phyloP scores from a whole-genome alignment of 2,797 vertebrate genomes.

The Eurystomus glaucurus region DNA sequence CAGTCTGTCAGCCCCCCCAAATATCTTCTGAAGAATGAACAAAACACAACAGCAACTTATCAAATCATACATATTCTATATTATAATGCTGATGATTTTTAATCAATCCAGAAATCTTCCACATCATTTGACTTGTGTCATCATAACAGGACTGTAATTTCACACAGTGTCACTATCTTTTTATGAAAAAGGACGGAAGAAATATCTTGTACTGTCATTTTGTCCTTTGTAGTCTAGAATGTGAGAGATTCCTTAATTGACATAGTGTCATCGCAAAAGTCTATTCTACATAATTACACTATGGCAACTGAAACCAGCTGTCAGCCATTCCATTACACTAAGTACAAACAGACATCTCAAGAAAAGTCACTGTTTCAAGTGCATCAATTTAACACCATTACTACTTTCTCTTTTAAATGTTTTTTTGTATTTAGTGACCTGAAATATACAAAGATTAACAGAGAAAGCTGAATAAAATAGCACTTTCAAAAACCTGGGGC shows the following conservation, averaged over 20 bases:
- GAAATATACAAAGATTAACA: slow-evolving; percentile 56
- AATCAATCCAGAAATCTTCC: slow-evolving; percentile 73
- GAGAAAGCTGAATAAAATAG: slow-evolving; percentile 39
- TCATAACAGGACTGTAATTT: slow-evolving; percentile 70
- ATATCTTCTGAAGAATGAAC: neutral
- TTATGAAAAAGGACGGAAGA: slow-evolving; percentile 63
- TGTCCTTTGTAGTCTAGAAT: slow-evolving; percentile 76
- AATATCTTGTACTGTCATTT: slow-evolving; percentile 75
- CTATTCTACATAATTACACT: slow-evolving; percentile 74
- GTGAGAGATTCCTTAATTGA: slow-evolving; percentile 76
- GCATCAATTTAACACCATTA: slow-evolving; percentile 71
- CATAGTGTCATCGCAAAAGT: slow-evolving; percentile 72
- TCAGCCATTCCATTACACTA: slow-evolving; percentile 73
- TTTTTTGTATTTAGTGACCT: slow-evolving; percentile 51
- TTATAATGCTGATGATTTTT: slow-evolving; percentile 69
- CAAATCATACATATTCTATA: slow-evolving; percentile 66
- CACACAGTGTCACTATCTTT: slow-evolving; percentile 68
- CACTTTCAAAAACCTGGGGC: slow-evolving; percentile 27
- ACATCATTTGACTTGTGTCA: slow-evolving; percentile 73
- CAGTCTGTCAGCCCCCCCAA: slow-evolving; percentile 42
- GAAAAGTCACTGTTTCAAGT: slow-evolving; percentile 64
- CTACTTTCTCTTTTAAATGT: slow-evolving; percentile 58
- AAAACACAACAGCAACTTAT: slow-evolving; percentile 61
- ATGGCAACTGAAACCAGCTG: slow-evolving; percentile 78
- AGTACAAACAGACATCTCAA: slow-evolving; percentile 75